These are phyloP conservation scores for Zoanthus sansibaricus DNA, from an alignment of 92 coral and sea anemone genomes.

Conservation along the genomic window DNA sequence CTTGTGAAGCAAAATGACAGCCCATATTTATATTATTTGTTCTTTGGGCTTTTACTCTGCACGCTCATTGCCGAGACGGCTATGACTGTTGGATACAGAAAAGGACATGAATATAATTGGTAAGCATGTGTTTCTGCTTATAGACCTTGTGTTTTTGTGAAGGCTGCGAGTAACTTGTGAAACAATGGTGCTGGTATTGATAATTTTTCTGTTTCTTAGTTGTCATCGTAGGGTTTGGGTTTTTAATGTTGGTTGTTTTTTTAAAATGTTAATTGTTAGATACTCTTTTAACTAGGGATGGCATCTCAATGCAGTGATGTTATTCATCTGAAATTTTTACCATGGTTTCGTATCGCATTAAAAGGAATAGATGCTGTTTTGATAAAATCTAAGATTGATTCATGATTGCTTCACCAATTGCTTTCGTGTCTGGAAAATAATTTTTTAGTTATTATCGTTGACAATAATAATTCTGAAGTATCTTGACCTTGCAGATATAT, in stretches of 20 bases:
- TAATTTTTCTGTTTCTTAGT: too few species aligned
- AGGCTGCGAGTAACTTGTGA: background rate
- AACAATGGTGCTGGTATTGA: background rate
- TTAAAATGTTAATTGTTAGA: too few species aligned
- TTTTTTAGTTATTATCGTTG: background rate
- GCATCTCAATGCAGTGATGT: too few species aligned
- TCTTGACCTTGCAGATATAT: background rate
- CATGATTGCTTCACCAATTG: background rate
- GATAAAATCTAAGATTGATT: background rate
- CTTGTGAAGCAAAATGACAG: conserved; percentile 54
- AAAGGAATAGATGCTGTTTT: background rate
- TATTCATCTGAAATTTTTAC: too few species aligned
- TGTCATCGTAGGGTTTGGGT: too few species aligned
- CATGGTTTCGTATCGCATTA: too few species aligned
- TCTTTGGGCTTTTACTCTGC: conserved; percentile 69
- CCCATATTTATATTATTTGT: conserved; percentile 63
- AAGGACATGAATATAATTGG: conserved; percentile 94
- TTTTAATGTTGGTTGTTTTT: too few species aligned
- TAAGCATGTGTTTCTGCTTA: conserved; percentile 43
- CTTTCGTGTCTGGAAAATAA: background rate
- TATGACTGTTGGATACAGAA: conserved; percentile 84
- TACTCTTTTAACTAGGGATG: too few species aligned
- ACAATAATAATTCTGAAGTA: conserved; percentile 11
- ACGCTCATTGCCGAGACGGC: conserved; percentile 81
- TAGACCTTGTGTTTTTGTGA: background rate